Evolutionary conservation across 2,113 vertebrate genomes (phyloP).

Genomic region (Camelus dromedarius): DNA sequence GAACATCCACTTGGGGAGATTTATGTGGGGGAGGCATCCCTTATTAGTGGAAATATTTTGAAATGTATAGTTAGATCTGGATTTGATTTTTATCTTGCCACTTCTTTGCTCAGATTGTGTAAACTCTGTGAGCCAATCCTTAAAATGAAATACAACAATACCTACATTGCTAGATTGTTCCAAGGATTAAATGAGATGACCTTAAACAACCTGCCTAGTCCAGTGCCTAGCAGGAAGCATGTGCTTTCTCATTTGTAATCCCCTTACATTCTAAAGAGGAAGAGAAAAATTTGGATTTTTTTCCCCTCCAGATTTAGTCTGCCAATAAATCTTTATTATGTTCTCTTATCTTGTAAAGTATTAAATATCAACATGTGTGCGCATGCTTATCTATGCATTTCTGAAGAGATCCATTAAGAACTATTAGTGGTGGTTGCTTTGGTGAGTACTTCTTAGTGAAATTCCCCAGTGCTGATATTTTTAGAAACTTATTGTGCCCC

Average conservation of each 20-base stretch:
- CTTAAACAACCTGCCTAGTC: neutral
- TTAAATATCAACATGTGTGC: neutral
- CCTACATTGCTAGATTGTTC: neutral
- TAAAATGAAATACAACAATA: neutral
- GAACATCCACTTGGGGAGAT: neutral
- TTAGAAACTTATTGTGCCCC: neutral
- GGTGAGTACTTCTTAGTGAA: conserved; percentile 10
- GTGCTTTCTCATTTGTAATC: neutral
- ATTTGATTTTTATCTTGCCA: conserved; percentile 9
- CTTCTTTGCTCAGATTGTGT: neutral
- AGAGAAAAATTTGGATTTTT: neutral
- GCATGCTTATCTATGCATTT: neutral
- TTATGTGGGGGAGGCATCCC: neutral
- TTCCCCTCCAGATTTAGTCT: neutral
- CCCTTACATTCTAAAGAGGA: neutral
- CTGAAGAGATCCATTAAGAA: neutral
- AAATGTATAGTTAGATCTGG: neutral
- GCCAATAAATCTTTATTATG: neutral
- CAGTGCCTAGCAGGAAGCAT: neutral
- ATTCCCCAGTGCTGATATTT: neutral
- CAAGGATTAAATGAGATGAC: neutral
- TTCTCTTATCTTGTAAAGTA: neutral
- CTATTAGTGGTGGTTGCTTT: neutral
- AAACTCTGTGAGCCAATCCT: neutral
- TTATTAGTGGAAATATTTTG: neutral